Base-by-base conservation (phyloP, 2,888 invertebrate species). In the Trichogramma evanescens region DNA sequence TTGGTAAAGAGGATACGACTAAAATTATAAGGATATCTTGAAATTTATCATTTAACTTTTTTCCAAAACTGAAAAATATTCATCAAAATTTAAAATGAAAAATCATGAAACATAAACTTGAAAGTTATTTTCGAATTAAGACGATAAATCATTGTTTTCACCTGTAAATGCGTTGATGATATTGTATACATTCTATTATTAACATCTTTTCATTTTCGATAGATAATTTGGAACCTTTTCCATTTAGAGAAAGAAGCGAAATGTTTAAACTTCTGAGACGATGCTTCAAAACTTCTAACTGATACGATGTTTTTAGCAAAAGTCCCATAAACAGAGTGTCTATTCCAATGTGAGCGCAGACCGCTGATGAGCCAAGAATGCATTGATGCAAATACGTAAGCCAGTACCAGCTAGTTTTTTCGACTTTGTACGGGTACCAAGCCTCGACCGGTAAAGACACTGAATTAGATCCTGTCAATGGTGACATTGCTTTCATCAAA, bases 131-230 rank as follows among this genome's bases (percentile, higher is more conserved):
- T 26, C 26, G 26, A 26, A 26, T 26, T 50, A 8, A 39, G 39
- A 38, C 8, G 9, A 40, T 13, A 7, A 50, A 6, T 40, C 8
- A 50, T n/a, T 26, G 6, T 38, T 1, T n/a, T 10, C 43, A 63
- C 63, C 59, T 63, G 26, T 52, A 55, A 48, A 59, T 59, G 4
- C 54, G 50, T 57, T 56, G 4, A 41, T 63, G 59, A 48, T 62
- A 54, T 7, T 9, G 3, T 40, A 59, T 59, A 4, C 7, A 54
- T 38, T 52, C n/a, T 26, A 51, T 40, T 7, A 59, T 26, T n/a
- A 10, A 45, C 10, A 38, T 50, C n/a, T 26, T 54, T 49, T 57
- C 8, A 40, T n/a, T 9, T 10, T 53, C 4, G 4, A 6, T 42
- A 9, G 5, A 6, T 6, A 41, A 5, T 13, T 48, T 4, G 10